Evolutionary conservation across 2,888 invertebrate species (phyloP).

Genomic region (Ceriagrion tenellum): DNA sequence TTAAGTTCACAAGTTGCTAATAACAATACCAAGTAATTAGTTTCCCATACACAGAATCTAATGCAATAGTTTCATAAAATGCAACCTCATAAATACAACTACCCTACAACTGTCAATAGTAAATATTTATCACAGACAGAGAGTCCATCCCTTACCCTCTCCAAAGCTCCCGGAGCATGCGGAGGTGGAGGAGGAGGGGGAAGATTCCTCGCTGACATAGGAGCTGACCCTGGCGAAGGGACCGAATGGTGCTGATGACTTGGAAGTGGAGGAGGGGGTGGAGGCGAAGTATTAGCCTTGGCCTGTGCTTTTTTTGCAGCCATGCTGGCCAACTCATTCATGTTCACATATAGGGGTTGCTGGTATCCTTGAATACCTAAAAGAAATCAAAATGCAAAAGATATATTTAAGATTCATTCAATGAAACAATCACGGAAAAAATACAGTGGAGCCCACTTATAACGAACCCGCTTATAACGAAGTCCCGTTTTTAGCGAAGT

Average conservation of each 20-base stretch:
- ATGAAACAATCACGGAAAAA: too few species aligned
- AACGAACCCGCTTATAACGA: too few species aligned
- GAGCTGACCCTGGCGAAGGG: conserved; percentile 73
- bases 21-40: too few species aligned
- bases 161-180: conserved; percentile 49
- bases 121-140: not conserved
- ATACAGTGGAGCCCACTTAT: too few species aligned
- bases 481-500: too few species aligned
- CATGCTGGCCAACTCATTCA: conserved; percentile 92
- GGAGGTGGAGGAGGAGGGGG: conserved; percentile 44
- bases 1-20: too few species aligned
- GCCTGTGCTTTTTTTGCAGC: conserved; percentile 87
- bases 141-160: conserved; percentile 12
- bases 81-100: too few species aligned
- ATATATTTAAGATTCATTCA: too few species aligned
- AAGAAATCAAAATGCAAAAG: not conserved
- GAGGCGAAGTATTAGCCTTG: conserved; percentile 75
- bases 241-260: conserved; percentile 73
- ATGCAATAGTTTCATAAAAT: too few species aligned
- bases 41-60: too few species aligned
- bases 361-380: conserved; percentile 35
- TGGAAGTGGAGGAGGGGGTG: conserved; percentile 79
- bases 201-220: conserved; percentile 10
- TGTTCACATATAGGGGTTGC: conserved; percentile 91
- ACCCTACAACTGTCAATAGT: too few species aligned